A percentile compares a stretch with the other conserved stretches of the same genome.
Conservation (phyloP, 2,888 invertebrate genomes). For the Balanococcus diminutus region DNA sequence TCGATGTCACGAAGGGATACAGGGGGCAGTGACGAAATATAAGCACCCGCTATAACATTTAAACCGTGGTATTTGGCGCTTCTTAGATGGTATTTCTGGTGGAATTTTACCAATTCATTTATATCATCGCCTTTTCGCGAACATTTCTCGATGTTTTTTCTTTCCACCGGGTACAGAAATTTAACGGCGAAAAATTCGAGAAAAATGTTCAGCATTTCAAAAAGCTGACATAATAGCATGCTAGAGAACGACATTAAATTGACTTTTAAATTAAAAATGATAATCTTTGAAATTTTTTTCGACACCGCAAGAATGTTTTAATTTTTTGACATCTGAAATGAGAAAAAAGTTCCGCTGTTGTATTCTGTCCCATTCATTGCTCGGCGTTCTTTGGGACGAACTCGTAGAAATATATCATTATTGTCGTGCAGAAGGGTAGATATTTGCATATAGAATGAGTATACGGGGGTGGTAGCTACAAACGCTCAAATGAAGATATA, state of each 20-base stretch:
- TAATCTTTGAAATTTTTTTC: not conserved
- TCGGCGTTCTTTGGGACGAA: not conserved
- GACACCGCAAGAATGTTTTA: not conserved
- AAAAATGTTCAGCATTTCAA: conserved; percentile 20
- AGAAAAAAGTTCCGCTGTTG: not conserved
- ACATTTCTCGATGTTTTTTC: not conserved
- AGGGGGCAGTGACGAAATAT: not conserved
- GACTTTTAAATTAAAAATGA: conserved; percentile 13
- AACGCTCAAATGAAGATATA: not conserved
- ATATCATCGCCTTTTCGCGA: conserved; percentile 29
- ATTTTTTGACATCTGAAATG: not conserved
- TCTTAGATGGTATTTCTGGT: conserved; percentile 9
- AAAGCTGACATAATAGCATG: not conserved
- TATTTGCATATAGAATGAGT: not conserved
- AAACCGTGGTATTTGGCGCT: conserved; percentile 16
- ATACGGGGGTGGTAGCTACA: not conserved
- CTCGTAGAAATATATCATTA: not conserved
- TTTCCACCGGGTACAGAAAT: not conserved
- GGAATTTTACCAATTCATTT: conserved; percentile 38
- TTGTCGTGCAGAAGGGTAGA: not conserved
- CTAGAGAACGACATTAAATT: not conserved
- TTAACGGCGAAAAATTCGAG: conserved; percentile 5
- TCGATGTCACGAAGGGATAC: not conserved
- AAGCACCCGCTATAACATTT: conserved; percentile 28
- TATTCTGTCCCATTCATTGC: not conserved